Conservation (phyloP, 2,888 invertebrate species). For the Drosophila kuntzei region DNA sequence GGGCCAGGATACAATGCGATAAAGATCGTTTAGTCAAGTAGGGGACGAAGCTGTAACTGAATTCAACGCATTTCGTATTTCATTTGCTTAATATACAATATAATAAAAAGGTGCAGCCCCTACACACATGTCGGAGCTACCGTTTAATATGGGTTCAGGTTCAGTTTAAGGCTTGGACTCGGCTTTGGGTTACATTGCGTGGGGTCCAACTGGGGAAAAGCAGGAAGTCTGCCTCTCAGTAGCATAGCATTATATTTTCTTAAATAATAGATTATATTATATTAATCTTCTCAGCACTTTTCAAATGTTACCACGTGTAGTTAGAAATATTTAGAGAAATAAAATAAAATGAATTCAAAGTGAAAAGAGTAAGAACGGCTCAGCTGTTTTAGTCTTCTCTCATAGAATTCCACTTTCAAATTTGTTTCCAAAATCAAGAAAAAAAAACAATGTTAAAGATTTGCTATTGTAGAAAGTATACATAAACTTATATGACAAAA, state of each 20-base stretch:
- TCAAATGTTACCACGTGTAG: neutral
- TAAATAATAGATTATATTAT: slow-evolving; percentile 15
- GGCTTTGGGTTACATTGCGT: slow-evolving; percentile 26
- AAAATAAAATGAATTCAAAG: neutral
- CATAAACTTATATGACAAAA: no score
- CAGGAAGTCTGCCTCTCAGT: slow-evolving; percentile 32
- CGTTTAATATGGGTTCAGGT: slow-evolving; percentile 45
- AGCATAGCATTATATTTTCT: neutral
- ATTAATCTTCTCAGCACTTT: slow-evolving; percentile 40
- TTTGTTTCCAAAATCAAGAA: no score
- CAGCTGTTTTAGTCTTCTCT: neutral
- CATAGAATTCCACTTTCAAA: no score
- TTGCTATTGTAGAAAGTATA: no score
- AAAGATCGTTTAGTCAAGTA: slow-evolving; percentile 64
- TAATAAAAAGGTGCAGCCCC: slow-evolving; percentile 41
- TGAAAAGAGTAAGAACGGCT: neutral
- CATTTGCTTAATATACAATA: slow-evolving; percentile 51
- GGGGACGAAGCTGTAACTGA: slow-evolving; percentile 44
- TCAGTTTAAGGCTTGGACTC: slow-evolving; percentile 3
- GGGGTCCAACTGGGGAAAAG: slow-evolving; percentile 15
- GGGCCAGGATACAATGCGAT: slow-evolving; percentile 71
- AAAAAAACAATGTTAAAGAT: no score
- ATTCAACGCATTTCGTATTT: slow-evolving; percentile 51
- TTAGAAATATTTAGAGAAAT: neutral
- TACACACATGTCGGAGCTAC: slow-evolving; percentile 54